Conservation (phyloP, 2,797 vertebrate species). For the Urosaurus nigricauda region DNA sequence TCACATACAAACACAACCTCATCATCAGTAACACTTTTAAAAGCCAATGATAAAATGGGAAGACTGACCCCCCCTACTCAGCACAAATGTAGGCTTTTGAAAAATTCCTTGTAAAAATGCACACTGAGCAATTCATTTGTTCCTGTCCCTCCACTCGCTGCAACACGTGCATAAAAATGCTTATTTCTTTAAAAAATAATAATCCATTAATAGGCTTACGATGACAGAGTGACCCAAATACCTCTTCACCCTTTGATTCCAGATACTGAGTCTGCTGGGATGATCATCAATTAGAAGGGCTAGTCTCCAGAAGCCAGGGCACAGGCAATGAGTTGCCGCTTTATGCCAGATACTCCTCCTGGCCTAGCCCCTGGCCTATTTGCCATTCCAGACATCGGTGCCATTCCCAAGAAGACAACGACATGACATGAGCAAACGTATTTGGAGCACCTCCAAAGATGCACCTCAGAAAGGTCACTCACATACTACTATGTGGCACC, state of each 20-base stretch:
- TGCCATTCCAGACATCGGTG: neutral
- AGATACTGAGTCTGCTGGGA: slow-evolving; percentile 1
- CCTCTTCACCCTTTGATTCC: slow-evolving; percentile 18
- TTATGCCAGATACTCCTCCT: neutral
- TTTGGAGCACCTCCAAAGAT: neutral
- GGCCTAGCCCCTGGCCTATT: neutral
- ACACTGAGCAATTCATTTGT: slow-evolving; percentile 22
- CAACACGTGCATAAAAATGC: slow-evolving; percentile 15
- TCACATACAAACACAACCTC: neutral
- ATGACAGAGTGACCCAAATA: slow-evolving; percentile 30
- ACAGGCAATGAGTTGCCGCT: neutral
- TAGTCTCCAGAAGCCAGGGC: neutral
- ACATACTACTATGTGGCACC: neutral
- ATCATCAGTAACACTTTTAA: neutral
- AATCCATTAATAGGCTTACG: slow-evolving; percentile 34
- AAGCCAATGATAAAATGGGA: neutral
- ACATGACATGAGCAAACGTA: neutral
- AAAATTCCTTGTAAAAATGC: neutral
- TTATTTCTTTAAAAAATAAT: neutral
- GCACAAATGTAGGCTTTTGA: slow-evolving; percentile 10
- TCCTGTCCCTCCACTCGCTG: neutral
- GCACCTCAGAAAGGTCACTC: neutral
- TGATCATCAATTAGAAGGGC: slow-evolving; percentile 18
- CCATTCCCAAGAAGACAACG: neutral
- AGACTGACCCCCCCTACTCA: slow-evolving; percentile 4